Evolutionary conservation across 92 coral and sea anemone genomes (phyloP), one percentile per base, ranked within the genome.

Genomic region (Meandrina meandrites): DNA sequence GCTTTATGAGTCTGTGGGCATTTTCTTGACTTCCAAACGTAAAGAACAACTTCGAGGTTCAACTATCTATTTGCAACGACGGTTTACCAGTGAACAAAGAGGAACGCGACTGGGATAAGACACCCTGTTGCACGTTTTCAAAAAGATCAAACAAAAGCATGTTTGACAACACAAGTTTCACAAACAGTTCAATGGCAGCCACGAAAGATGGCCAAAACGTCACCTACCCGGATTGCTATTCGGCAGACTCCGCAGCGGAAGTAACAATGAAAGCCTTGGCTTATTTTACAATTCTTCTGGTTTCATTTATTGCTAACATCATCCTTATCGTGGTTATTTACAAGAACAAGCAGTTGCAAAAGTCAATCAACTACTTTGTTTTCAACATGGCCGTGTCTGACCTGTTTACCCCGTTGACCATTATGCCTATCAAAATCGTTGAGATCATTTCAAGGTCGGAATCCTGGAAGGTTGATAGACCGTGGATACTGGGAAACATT

Each of bases 351-450:
- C 54, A 48, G 73, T 15, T 85, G n/a, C 53, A 64, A 16, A 57
- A 62, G 32, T 54, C 88, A 21, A 68, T 85, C n/a, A 76, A 85
- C 28, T 85, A 77, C 57, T 77, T 85, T 30, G 75, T 85, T 37
- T 30, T 85, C 57, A 85, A 37, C 84, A 85, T 85, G 88, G 88
- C 84, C 8, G 34, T 62, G 42, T 85, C 88, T 22, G 84, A 85
- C 81, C 74, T 85, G 22, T 58, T 60, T 54, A 60, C 40, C 35
- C 76, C 88, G 6, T 50, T 76, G 47, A 79, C 81, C 21, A 68
- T 85, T 27, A 60, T 76, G 37, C 88, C 84, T 18, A 32, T 77
- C 18, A 48, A 8, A 36, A 85, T 85, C 7, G 75, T 58, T 0
- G 21, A 60, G 42, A 85, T 60, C 30, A 9, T 47, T 48, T 19